Conservation (phyloP, 2,113 vertebrate genomes). For the Rhea americana region DNA sequence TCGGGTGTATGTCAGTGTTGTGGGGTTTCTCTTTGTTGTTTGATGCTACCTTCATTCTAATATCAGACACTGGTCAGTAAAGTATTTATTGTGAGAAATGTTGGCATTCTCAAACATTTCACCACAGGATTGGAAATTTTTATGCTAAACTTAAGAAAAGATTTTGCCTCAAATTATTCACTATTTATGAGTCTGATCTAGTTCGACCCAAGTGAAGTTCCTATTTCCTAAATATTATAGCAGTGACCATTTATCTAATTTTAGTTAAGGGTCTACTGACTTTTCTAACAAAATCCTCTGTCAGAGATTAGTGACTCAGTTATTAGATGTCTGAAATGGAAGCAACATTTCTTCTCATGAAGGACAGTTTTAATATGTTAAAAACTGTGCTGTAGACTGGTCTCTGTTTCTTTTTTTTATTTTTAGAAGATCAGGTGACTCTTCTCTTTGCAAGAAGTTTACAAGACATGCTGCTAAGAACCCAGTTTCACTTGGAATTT, state of each 20-base stretch:
- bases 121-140: neutral
- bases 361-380: neutral
- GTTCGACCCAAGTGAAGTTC: neutral
- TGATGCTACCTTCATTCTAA: neutral
- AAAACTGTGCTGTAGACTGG: neutral
- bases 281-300: neutral
- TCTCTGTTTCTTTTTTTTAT: neutral
- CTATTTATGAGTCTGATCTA: neutral
- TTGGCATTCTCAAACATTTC: neutral
- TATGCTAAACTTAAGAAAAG: neutral
- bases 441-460: neutral
- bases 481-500: neutral
- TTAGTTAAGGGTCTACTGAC: neutral
- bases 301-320: neutral
- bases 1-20: fast-evolving
- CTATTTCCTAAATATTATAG: neutral
- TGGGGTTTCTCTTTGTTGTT: neutral
- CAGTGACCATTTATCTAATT: neutral
- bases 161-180: neutral
- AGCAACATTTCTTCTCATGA: neutral
- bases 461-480: neutral
- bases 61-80: neutral
- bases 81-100: neutral
- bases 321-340: neutral
- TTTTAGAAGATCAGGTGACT: too few relatives aligned